A percentile compares a stretch with the other conserved stretches of the same genome.
phyloP scores from a whole-genome alignment of 1,140 invertebrate species.

The Leptonema lineaticorne region DNA sequence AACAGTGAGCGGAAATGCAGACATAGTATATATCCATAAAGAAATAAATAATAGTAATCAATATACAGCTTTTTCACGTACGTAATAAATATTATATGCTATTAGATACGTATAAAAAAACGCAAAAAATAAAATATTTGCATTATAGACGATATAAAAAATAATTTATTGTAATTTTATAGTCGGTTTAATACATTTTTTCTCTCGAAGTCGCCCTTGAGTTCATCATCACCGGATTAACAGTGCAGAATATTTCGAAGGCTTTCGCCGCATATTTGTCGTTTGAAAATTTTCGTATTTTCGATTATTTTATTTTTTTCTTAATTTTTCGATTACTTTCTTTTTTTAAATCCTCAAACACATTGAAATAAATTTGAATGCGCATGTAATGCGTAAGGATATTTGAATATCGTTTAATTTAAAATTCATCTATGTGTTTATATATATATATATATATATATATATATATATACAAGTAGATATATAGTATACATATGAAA shows the following conservation, averaged over 20 bases:
- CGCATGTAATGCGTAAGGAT: neutral
- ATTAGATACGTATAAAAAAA: no score
- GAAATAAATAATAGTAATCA: no score
- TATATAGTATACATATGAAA: no score
- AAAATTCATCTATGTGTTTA: neutral
- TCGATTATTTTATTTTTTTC: neutral
- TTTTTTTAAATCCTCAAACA: neutral
- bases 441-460: no score
- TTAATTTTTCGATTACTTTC: neutral
- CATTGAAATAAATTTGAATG: neutral
- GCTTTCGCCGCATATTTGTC: constrained; percentile 1
- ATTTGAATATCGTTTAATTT: neutral
- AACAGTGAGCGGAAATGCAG: neutral
- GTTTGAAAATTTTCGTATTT: no score
- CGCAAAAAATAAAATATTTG: no score
- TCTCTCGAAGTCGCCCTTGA: neutral
- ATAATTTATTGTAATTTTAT: no score
- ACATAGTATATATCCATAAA: no score
- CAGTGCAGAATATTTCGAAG: neutral
- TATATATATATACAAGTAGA: no score
- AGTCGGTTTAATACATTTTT: neutral
- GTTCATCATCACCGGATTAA: neutral
- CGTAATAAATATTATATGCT: no score
- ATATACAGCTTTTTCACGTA: no score
- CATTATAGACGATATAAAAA: no score